Evolutionary conservation across 2,888 invertebrate species (phyloP).

Genomic region (Ctena decussata): DNA sequence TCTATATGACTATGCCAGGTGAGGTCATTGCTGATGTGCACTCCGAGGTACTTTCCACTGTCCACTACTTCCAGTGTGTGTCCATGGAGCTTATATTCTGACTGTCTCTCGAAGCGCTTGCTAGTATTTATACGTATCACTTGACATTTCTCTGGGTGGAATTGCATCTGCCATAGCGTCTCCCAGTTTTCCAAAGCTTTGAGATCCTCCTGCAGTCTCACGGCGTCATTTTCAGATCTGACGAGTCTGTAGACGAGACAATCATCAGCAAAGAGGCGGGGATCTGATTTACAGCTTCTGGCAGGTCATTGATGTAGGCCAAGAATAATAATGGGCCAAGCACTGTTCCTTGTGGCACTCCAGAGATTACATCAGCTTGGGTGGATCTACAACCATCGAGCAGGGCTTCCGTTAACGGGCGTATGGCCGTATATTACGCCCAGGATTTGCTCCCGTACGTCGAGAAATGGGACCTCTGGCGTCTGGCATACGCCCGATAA

Average conservation of each 20-base stretch:
- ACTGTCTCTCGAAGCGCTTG: neutral
- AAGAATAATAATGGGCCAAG: slow-evolving; percentile 11
- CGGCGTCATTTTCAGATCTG: neutral
- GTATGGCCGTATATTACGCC: too few species aligned
- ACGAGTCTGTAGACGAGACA: neutral
- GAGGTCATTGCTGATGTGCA: too few species aligned
- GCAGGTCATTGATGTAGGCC: slow-evolving; percentile 26
- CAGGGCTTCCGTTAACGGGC: too few species aligned
- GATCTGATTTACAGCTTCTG: neutral
- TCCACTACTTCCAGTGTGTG: too few species aligned
- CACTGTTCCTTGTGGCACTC: slow-evolving; percentile 19
- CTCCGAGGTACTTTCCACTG: too few species aligned
- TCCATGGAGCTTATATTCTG: too few species aligned
- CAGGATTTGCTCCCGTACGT: too few species aligned
- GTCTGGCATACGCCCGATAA: too few species aligned
- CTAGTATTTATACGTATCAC: neutral
- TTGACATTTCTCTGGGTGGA: neutral
- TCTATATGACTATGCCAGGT: too few species aligned
- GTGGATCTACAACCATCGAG: neutral
- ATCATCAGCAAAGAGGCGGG: neutral
- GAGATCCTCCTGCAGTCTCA: neutral
- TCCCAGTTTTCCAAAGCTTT: neutral
- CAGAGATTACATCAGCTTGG: neutral
- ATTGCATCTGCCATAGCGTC: neutral
- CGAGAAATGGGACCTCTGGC: too few species aligned